phyloP scores from a whole-genome alignment of 2,113 vertebrate genomes.

The Oncorhynchus tshawytscha region DNA sequence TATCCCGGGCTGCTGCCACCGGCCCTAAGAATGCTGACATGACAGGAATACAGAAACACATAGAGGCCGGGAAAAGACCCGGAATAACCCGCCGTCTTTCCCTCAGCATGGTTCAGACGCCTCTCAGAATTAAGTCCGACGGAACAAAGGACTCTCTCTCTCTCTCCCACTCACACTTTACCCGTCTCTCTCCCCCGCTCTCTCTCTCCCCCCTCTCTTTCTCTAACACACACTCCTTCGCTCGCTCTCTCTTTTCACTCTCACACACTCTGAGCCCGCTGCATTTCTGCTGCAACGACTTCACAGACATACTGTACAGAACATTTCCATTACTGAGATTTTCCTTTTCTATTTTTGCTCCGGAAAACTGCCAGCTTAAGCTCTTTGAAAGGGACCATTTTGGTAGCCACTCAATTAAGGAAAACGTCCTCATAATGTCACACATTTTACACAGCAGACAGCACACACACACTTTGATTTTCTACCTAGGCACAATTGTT shows the following conservation, averaged over 20 bases:
- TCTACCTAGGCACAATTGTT: background rate
- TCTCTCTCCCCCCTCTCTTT: background rate
- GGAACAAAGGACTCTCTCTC: conserved; percentile 16
- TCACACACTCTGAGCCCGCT: conserved; percentile 8
- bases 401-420: conserved; percentile 10
- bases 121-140: background rate
- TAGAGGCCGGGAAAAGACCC: conserved; percentile 1
- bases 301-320: conserved; percentile 18
- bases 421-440: conserved; percentile 35
- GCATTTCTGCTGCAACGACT: conserved; percentile 9
- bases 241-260: background rate
- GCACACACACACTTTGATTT: background rate
- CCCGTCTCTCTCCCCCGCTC: too few relatives aligned
- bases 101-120: background rate
- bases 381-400: conserved; percentile 18
- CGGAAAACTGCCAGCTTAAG: conserved; percentile 3
- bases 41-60: conserved; percentile 20
- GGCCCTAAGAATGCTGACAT: conserved; percentile 45
- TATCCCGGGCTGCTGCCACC: conserved; percentile 31
- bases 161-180: background rate
- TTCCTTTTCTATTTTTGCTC: conserved; percentile 32
- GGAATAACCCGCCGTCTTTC: background rate
- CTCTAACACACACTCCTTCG: background rate
- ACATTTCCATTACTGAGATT: conserved; percentile 43
- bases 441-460: background rate